Base-by-base conservation (phyloP, 2,113 vertebrate species). In the Psilopogon haemacephalus region DNA sequence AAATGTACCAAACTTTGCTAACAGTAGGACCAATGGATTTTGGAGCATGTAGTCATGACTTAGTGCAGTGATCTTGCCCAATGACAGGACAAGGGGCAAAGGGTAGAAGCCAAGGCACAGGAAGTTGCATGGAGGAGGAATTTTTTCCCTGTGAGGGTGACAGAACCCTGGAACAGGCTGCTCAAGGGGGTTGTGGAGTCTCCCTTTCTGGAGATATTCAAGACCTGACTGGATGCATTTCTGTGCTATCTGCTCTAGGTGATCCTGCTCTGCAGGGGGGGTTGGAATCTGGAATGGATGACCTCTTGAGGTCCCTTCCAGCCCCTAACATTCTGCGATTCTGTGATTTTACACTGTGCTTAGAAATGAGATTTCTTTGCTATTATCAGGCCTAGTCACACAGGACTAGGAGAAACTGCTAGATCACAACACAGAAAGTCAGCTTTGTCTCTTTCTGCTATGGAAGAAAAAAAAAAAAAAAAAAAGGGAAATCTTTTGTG, bases 391-490 rank as follows among this genome's bases (percentile, higher is more conserved):
- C 56, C 32, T 1, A 64, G 1, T 46, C 28, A 20, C 8, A 52
- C 40, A 74, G 70, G 30, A 40, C 63, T 46, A 70, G 70, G 33
- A 67, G 15, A 79, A 20, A 28, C 46, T 67, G 42, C 59, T 70
- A 69, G 50, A 80, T 63, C 64, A 70, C 26, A 77, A 26, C 33
- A 73, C 15, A 67, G 32, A 44, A 65, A 69, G 33, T 83, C 5
- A 67, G 79, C 88, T 93, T 70, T 74, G 37, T 77, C 32, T 92
- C 50, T 73, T 82, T 87, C 60, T 92, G 74, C 44, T 86, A 16
- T 1, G 7, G 60, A 91, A 18, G 8, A 44, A 44, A 44, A 42
- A 42, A 15, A 42, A 42, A 42, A 42, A 92, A 87, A 86, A 90
- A 42, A 65, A 52, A 52, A 52, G 54, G 21, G 16, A 80, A 91